phyloP scores from a whole-genome alignment of 2,113 vertebrate species.

The Syrrhaptes paradoxus region DNA sequence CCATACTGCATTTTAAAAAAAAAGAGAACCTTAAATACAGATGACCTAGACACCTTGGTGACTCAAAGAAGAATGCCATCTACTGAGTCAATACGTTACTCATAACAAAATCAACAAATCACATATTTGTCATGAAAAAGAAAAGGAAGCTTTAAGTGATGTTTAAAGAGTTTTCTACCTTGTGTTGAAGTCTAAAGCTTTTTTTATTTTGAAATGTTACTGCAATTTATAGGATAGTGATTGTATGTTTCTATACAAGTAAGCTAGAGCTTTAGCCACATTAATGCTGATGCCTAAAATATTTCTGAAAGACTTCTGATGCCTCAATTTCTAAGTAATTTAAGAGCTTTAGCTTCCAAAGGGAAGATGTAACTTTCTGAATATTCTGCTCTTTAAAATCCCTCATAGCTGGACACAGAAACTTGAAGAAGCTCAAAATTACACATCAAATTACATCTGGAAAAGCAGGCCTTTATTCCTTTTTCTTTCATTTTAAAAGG shows the following conservation, averaged over 20 bases:
- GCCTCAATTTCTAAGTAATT: not conserved
- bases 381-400: not conserved
- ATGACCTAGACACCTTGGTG: not conserved
- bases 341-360: not conserved
- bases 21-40: not conserved
- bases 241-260: not conserved
- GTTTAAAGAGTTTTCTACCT: not conserved
- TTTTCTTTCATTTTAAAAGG: not conserved
- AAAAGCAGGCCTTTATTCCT: not conserved
- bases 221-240: not conserved
- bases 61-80: constrained; percentile 57
- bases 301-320: not conserved
- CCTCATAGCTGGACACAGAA: not conserved
- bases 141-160: not conserved
- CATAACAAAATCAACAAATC: not conserved
- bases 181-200: not conserved
- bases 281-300: not conserved
- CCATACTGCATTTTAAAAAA: not conserved
- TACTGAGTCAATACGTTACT: constrained; percentile 36
- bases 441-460: not conserved
- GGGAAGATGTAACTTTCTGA: not conserved
- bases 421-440: not conserved
- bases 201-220: not conserved
- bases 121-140: not conserved
- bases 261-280: not conserved